Evolutionary conservation across 2,797 vertebrate species (phyloP), one percentile per base, ranked within the genome.

Genomic region (Eptatretus atami): DNA sequence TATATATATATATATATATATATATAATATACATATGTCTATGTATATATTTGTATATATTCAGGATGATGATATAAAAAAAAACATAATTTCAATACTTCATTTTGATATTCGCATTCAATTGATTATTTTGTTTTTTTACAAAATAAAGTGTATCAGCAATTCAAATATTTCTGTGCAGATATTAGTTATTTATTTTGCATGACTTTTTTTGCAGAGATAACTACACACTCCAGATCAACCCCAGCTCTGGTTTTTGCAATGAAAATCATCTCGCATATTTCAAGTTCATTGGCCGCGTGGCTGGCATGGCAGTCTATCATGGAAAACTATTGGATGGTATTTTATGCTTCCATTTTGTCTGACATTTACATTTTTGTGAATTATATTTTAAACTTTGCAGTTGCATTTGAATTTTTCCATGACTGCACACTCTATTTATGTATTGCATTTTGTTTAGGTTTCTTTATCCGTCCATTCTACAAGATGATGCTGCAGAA

Each of bases 401-500:
- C 19, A 65, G 52, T 15, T 13, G 52, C 54, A 24, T 25, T 52
- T 14, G 55, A 24, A 31, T 6, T 5, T 13, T 15, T 53, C 6
- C 10, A 54, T 15, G 52, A 12, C 14, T 61, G 44, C 6, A 24
- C 61, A 15, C 1, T 63, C 44, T 3, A 53, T 14, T 25, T 10
- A 31, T 11, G 8, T 53, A 61, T 52, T 55, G 25, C 6, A 65
- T 15, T 12, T 52, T n/a, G 31, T 66, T 74, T 70, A 95, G 90
- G 85, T 13, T 95, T 96, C 74, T 95, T 96, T 73, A 96, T 96
- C 71, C 80, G 88, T 53, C 90, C 90, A 2, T 94, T 96, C 73
- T 96, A 96, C 74, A 96, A 92, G 77, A 96, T 96, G 90, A 94
- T 88, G 87, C 78, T 96, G 63, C 86, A 93, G 71, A 96, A 96